These are phyloP conservation scores for Rosalia funebris DNA, from an alignment of 2,888 invertebrate genomes.

Conservation along the genomic window DNA sequence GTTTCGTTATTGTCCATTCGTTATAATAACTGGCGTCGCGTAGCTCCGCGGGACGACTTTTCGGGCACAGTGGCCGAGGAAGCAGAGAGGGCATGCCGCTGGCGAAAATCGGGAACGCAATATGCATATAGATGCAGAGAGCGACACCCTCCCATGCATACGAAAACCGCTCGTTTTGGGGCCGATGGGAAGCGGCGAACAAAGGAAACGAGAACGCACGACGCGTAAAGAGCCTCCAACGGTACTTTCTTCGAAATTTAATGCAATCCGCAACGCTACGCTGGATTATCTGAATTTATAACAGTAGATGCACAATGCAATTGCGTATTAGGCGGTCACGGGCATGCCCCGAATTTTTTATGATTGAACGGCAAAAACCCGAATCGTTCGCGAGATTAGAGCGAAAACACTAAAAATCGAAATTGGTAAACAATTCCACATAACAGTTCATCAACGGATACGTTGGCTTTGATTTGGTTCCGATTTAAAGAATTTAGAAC, in stretches of 20 bases:
- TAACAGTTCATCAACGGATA: too few species aligned
- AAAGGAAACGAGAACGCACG: slow-evolving; percentile 26
- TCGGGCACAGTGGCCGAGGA: slow-evolving; percentile 6
- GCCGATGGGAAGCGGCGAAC: slow-evolving; percentile 10
- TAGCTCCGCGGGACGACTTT: background rate
- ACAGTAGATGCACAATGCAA: background rate
- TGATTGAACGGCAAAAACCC: too few species aligned
- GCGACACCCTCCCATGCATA: slow-evolving; percentile 4
- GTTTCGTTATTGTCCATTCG: slow-evolving; percentile 3
- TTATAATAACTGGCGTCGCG: slow-evolving; percentile 9
- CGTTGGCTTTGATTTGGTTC: too few species aligned
- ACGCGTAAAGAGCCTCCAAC: slow-evolving; percentile 21
- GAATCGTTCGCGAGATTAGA: too few species aligned
- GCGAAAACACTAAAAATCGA: too few species aligned
- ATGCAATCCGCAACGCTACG: slow-evolving; percentile 14
- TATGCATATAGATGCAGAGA: slow-evolving; percentile 25
- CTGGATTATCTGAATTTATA: background rate
- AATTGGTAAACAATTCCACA: too few species aligned
- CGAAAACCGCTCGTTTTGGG: too few species aligned
- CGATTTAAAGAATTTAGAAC: too few species aligned
- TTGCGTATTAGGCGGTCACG: background rate
- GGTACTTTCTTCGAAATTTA: slow-evolving; percentile 20
- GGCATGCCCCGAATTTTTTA: slow-evolving; percentile 8
- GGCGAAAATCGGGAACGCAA: slow-evolving; percentile 26
- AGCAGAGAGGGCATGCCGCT: slow-evolving; percentile 6